Conservation (phyloP, 2,113 vertebrate genomes). For the Andinoacara biseriatus region DNA sequence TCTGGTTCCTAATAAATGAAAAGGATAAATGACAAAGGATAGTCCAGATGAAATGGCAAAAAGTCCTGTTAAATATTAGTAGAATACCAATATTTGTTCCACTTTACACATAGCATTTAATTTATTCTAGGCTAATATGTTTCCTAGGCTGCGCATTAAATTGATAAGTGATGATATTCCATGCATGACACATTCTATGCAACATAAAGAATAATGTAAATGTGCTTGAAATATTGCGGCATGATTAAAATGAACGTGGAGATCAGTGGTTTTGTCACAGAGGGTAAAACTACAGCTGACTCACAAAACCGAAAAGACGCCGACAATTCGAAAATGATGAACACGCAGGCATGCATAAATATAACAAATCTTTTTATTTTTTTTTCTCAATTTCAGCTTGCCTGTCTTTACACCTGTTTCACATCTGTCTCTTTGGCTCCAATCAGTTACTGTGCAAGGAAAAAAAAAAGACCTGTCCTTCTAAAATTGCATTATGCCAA, state of each 20-base stretch:
- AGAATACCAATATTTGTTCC: not conserved
- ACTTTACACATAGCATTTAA: not conserved
- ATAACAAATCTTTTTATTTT: not conserved
- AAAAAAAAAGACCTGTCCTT: slow-evolving; percentile 19
- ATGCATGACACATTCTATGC: not conserved
- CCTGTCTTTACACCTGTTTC: not conserved
- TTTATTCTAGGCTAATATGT: not conserved
- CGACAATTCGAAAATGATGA: slow-evolving; percentile 61
- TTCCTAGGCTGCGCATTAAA: slow-evolving; percentile 11
- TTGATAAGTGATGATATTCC: not conserved
- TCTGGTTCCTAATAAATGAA: not conserved
- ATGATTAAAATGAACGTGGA: slow-evolving; percentile 59
- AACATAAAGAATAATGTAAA: slow-evolving; percentile 47
- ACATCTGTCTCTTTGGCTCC: not conserved
- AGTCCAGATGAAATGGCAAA: not conserved
- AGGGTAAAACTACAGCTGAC: slow-evolving; percentile 63
- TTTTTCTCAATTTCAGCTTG: not conserved
- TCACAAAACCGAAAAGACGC: slow-evolving; percentile 65
- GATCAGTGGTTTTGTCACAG: slow-evolving; percentile 70
- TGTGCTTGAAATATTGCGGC: slow-evolving; percentile 42
- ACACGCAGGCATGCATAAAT: slow-evolving; percentile 40
- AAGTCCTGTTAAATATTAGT: not conserved
- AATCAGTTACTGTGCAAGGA: not conserved
- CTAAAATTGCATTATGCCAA: slow-evolving; percentile 3
- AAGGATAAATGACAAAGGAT: not conserved